Evolutionary conservation across 2,113 vertebrate species (phyloP), one percentile per base, ranked within the genome.

Genomic region (Pheucticus melanocephalus): DNA sequence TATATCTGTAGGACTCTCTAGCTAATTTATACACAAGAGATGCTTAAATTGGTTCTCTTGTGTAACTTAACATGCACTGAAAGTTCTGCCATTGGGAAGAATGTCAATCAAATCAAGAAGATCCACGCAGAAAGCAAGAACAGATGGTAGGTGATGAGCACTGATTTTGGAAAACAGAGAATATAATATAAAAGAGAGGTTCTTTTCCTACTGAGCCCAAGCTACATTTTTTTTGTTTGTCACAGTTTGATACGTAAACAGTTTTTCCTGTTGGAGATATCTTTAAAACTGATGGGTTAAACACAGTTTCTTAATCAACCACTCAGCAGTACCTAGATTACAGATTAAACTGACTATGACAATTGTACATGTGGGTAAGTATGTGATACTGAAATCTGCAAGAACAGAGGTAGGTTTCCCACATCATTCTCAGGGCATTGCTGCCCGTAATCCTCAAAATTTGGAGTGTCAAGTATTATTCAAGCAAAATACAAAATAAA

Each of bases 21-120:
- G 86, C 53, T 96, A 95, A 94, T 96, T 95, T 97, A 94, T 96
- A 97, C 84, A 91, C 84, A 84, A 90, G 91, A 92, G 91, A 92
- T 91, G 53, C 65, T 94, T 82, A 94, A 97, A 94, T 82, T 94
- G n/a, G 33, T 82, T 94, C 59, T 91, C 85, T 77, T 80, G 82
- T 88, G 79, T 83, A 92, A 86, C 79, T 93, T 95, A 94, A 63
- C 79, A 93, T 90, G 90, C 92, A 88, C 64, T 94, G 59, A 86
- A 95, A 95, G 70, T 95, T 95, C 90, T 91, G 66, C 54, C 75
- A 77, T 54, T 83, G 93, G 75, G 60, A 92, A 88, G 63, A 88
- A 87, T 0, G 19, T 96, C 92, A 95, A 94, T 93, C 94, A 95
- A 88, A 91, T 70, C 70, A 82, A 73, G 92, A 86, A 84, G 75